Percentiles rank a stretch among this genome's conserved stretches.
These are phyloP conservation scores for Syrmaticus mikado DNA, from an alignment of 2,113 vertebrate genomes.

Conservation along the genomic window DNA sequence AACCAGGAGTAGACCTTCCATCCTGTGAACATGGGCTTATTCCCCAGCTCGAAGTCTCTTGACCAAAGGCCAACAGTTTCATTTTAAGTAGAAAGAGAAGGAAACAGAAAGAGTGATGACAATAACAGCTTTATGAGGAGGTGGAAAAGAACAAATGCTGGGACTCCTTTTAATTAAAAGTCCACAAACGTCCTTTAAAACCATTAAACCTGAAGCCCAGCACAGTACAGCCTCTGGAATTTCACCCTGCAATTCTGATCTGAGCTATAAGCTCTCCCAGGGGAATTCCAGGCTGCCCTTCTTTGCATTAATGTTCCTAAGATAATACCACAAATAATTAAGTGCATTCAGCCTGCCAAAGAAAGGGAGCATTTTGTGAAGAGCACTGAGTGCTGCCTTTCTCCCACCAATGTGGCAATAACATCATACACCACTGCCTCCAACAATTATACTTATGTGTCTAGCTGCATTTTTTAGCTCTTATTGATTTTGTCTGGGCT, in stretches of 20 bases:
- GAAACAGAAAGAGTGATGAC: conserved; percentile 34
- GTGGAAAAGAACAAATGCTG: conserved; percentile 29
- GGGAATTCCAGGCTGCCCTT: background rate
- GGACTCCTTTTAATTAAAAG: conserved; percentile 40
- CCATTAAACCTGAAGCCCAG: background rate
- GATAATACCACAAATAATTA: background rate
- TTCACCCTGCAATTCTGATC: background rate
- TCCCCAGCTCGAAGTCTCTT: background rate
- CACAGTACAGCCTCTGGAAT: background rate
- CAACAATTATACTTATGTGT: background rate
- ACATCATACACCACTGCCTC: background rate
- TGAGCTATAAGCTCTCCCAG: background rate
- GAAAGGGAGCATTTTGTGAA: background rate
- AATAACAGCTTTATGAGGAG: conserved; percentile 54
- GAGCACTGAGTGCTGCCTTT: background rate
- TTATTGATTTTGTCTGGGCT: background rate
- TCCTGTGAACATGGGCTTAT: background rate
- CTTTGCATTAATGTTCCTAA: background rate
- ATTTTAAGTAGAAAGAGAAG: background rate
- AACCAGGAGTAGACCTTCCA: background rate
- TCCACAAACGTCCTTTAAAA: conserved; percentile 37
- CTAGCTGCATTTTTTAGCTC: background rate
- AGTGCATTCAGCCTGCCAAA: background rate
- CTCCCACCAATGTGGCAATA: background rate
- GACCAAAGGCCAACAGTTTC: background rate